phyloP scores from a whole-genome alignment of 2,113 vertebrate species.

The Eonycteris spelaea region DNA sequence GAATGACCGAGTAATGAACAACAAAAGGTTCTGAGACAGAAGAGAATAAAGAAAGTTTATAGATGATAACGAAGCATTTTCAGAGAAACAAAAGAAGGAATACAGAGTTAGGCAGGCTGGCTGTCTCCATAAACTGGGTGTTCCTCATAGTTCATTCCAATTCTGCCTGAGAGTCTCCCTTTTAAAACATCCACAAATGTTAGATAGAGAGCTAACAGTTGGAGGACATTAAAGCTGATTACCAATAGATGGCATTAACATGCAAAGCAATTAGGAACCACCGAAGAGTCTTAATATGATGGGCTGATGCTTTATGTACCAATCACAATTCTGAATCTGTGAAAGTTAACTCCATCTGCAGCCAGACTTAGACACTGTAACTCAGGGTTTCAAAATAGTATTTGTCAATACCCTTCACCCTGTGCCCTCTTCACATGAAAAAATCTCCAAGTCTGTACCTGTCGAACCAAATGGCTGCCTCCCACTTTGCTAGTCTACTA shows the following conservation, averaged over 20 bases:
- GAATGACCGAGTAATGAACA: neutral
- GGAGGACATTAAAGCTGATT: constrained; percentile 53
- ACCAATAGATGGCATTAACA: constrained; percentile 49
- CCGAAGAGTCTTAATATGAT: neutral
- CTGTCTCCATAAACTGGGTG: neutral
- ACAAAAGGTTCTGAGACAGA: neutral
- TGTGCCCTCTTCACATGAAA: neutral
- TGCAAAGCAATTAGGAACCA: constrained; percentile 46
- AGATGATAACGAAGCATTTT: neutral
- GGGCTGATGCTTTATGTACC: neutral
- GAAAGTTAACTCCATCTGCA: neutral
- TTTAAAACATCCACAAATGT: constrained; percentile 47
- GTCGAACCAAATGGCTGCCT: neutral
- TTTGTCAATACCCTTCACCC: neutral
- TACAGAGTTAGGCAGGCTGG: neutral
- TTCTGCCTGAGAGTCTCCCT: constrained; percentile 2
- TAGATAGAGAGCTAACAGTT: constrained; percentile 47
- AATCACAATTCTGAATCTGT: constrained; percentile 9
- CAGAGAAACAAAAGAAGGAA: constrained; percentile 8
- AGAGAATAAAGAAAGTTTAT: neutral
- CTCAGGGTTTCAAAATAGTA: neutral
- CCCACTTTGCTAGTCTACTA: neutral
- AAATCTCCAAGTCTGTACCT: neutral
- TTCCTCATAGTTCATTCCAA: constrained; percentile 27
- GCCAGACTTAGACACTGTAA: neutral